Conservation (phyloP, 2,797 vertebrate genomes). For the Lagocephalus sceleratus region DNA sequence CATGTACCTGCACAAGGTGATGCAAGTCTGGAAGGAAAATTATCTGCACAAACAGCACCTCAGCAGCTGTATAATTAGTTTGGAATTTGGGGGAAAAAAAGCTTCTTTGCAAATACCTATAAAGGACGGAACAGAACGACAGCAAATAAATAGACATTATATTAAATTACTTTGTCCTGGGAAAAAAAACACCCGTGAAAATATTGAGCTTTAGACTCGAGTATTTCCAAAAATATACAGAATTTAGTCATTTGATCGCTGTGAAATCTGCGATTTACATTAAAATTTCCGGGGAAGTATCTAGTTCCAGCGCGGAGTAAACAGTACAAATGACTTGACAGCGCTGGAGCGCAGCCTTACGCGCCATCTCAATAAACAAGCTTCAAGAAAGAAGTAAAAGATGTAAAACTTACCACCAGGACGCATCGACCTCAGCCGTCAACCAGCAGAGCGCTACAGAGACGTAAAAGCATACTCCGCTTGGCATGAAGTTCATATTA, state of each 20-base stretch:
- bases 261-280: neutral
- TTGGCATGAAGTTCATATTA: conserved; percentile 89
- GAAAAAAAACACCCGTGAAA: conserved; percentile 19
- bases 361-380: too few relatives aligned
- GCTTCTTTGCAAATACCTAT: conserved; percentile 24
- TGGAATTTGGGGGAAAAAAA: conserved; percentile 27
- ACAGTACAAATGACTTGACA: too few relatives aligned
- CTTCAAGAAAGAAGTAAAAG: neutral
- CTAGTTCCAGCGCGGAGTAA: neutral
- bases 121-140: conserved; percentile 13
- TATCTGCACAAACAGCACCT: conserved; percentile 23
- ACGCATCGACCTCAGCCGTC: conserved; percentile 83
- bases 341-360: too few relatives aligned
- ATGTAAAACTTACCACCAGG: conserved; percentile 89
- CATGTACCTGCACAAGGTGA: conserved; percentile 22
- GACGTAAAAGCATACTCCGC: conserved; percentile 86
- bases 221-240: neutral
- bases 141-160: conserved; percentile 43
- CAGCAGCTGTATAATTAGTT: neutral
- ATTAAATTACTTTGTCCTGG: conserved; percentile 32
- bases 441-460: conserved; percentile 83
- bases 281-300: neutral
- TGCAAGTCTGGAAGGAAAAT: conserved; percentile 14
- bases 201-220: conserved; percentile 14
- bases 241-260: neutral